Conservation (phyloP, 2,888 invertebrate species). For the Lomographa bimaculata region DNA sequence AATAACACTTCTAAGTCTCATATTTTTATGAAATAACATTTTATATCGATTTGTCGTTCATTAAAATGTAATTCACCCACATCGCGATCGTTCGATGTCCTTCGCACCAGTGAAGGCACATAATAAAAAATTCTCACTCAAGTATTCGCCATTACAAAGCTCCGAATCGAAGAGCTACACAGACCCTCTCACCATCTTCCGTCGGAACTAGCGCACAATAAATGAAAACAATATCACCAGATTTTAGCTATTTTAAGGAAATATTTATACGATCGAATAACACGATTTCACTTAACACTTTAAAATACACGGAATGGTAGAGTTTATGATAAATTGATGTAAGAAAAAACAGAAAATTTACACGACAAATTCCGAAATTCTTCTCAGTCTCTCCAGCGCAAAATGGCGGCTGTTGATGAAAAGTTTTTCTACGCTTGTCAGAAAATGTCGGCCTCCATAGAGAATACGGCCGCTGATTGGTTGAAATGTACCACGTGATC, state of each 20-base stretch:
- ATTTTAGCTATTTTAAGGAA: constrained; percentile 76
- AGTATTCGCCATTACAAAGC: constrained; percentile 92
- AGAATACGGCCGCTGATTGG: constrained; percentile 72
- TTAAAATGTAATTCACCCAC: constrained; percentile 85
- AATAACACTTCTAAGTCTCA: constrained; percentile 82
- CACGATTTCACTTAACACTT: constrained; percentile 83
- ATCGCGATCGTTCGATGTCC: constrained; percentile 87
- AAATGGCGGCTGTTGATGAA: constrained; percentile 98
- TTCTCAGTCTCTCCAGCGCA: constrained; percentile 91
- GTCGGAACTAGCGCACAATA: constrained; percentile 89
- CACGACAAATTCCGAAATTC: constrained; percentile 89
- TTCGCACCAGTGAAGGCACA: constrained; percentile 90
- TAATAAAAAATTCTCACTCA: constrained; percentile 87
- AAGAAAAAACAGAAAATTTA: constrained; percentile 86
- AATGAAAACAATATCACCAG: constrained; percentile 87
- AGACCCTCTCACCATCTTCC: constrained; percentile 90
- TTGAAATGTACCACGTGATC: constrained; percentile 71
- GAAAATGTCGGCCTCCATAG: constrained; percentile 85
- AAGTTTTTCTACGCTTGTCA: constrained; percentile 98
- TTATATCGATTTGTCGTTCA: constrained; percentile 81
- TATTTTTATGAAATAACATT: constrained; percentile 81
- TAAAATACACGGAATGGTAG: constrained; percentile 84
- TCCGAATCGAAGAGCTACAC: constrained; percentile 87
- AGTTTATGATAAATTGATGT: constrained; percentile 83
- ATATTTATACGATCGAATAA: constrained; percentile 73